Evolutionary conservation across 1,140 invertebrate genomes (phyloP).

Genomic region (Chironomus tepperi): DNA sequence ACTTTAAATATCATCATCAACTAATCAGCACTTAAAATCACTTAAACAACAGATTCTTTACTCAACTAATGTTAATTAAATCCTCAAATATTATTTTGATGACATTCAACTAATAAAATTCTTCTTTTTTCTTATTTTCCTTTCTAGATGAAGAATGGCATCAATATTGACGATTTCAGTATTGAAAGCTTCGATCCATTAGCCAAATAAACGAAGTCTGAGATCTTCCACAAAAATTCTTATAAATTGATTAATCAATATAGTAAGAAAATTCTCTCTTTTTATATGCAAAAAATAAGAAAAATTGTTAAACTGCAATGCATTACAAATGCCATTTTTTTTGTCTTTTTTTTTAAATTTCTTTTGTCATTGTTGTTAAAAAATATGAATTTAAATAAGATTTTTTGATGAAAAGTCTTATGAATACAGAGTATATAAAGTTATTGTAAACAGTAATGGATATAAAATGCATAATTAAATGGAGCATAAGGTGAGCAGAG

Average conservation of each 20-base stretch:
- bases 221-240: background rate
- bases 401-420: too few species aligned
- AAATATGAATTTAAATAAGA: background rate
- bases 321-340: background rate
- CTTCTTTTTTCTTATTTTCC: slow-evolving; percentile 29
- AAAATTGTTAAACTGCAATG: background rate
- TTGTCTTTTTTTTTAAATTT: slow-evolving; percentile 3
- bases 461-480: too few species aligned
- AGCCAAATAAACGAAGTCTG: slow-evolving; percentile 36
- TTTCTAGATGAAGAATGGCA: slow-evolving; percentile 62
- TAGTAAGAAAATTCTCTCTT: background rate
- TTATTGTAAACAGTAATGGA: too few species aligned
- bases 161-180: slow-evolving; percentile 77
- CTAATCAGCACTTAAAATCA: too few species aligned
- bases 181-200: slow-evolving; percentile 75
- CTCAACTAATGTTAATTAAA: too few species aligned
- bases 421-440: background rate
- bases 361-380: background rate
- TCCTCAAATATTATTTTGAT: too few species aligned
- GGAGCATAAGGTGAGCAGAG: too few species aligned
- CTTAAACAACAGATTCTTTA: too few species aligned
- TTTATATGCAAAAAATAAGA: too few species aligned
- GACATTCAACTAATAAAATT: background rate
- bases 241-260: background rate
- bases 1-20: too few species aligned